A percentile compares a stretch with the other conserved stretches of the same genome.
These are phyloP conservation scores for Eumeta japonica DNA, from an alignment of 1,140 invertebrate genomes.

Conservation along the genomic window DNA sequence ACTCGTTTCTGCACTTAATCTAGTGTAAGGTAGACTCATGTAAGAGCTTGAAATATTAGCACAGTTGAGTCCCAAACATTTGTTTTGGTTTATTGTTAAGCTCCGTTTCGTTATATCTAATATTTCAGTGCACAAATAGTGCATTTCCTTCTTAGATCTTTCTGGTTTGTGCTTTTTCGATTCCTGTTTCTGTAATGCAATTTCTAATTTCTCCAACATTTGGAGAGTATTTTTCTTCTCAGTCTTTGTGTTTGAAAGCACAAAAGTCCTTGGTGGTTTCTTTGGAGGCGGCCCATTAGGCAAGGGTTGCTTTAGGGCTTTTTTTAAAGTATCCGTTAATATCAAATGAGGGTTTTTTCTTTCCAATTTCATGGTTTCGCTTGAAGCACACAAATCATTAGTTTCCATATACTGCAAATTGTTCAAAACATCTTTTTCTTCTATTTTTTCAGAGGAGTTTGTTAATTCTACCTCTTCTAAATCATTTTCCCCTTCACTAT, in stretches of 20 bases:
- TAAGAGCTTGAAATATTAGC: slow-evolving; percentile 38
- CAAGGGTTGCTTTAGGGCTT: slow-evolving; percentile 63
- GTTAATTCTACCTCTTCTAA: slow-evolving; percentile 9
- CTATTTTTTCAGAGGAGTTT: slow-evolving; percentile 7
- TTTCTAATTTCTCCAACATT: slow-evolving; percentile 63
- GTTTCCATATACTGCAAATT: slow-evolving; percentile 26
- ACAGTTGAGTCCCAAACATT: slow-evolving; percentile 49
- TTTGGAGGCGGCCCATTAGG: slow-evolving; percentile 67
- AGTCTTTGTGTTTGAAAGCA: slow-evolving; percentile 15
- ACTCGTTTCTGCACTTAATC: slow-evolving; percentile 28
- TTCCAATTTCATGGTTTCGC: slow-evolving; percentile 43
- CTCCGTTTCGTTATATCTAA: slow-evolving; percentile 38
- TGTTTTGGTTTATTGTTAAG: slow-evolving; percentile 23
- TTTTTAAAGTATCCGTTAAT: slow-evolving; percentile 61
- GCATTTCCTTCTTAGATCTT: slow-evolving; percentile 34
- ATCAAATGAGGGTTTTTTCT: slow-evolving; percentile 42
- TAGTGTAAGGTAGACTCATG: slow-evolving; percentile 41
- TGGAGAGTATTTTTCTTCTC: slow-evolving; percentile 56
- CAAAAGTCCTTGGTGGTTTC: slow-evolving; percentile 70
- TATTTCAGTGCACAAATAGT: slow-evolving; percentile 53
- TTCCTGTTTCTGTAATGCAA: slow-evolving; percentile 56
- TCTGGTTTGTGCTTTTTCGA: slow-evolving; percentile 18
- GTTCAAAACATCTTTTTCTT: slow-evolving; percentile 4
- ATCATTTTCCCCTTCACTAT: slow-evolving; percentile 3
- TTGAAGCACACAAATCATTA: slow-evolving; percentile 35